Conservation (phyloP, 1,140 invertebrate species). For the Diachasmimorpha longicaudata region DNA sequence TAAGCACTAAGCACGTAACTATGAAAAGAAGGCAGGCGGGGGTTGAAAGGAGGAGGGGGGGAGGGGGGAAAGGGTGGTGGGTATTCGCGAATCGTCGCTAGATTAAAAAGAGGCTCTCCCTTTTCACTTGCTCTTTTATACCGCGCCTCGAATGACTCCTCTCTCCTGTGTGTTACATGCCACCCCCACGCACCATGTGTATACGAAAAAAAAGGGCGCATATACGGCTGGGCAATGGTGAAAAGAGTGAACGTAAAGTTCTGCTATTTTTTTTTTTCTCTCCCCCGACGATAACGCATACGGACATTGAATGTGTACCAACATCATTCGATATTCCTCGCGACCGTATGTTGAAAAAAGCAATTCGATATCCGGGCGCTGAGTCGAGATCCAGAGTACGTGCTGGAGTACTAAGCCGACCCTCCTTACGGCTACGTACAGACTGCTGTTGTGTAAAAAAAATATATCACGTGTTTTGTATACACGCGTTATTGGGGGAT, state of each 20-base stretch:
- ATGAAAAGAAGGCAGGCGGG: conserved; percentile 47
- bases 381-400: background rate
- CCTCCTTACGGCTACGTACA: background rate
- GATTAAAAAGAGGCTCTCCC: conserved; percentile 61
- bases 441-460: background rate
- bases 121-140: conserved; percentile 61
- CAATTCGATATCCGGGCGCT: conserved; percentile 38
- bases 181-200: conserved; percentile 41
- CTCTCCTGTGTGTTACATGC: conserved; percentile 33
- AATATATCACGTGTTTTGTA: background rate
- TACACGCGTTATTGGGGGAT: background rate
- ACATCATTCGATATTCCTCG: conserved; percentile 42
- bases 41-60: conserved; percentile 36
- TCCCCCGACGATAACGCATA: conserved; percentile 25
- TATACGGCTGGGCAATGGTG: conserved; percentile 5
- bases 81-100: conserved; percentile 58
- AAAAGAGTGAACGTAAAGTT: conserved; percentile 7
- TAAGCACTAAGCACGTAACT: conserved; percentile 61
- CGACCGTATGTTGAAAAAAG: conserved; percentile 42
- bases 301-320: background rate
- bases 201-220: conserved; percentile 16
- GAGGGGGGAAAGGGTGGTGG: conserved; percentile 30
- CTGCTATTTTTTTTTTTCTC: conserved; percentile 9
- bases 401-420: background rate
- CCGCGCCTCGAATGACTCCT: conserved; percentile 34